phyloP scores from a whole-genome alignment of 2,113 vertebrate genomes.

The Limanda limanda region DNA sequence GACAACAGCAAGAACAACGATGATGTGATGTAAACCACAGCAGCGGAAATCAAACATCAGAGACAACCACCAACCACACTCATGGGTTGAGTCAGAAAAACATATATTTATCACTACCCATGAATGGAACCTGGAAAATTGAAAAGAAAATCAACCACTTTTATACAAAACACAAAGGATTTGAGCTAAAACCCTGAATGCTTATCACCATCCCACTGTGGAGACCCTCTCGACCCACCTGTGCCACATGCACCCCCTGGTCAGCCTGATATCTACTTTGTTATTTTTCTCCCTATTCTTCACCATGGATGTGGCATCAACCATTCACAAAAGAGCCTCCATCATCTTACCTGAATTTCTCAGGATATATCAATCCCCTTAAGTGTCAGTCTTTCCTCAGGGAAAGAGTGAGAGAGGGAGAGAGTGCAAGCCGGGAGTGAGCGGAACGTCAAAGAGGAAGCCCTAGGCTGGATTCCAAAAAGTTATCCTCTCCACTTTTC shows the following conservation, averaged over 20 bases:
- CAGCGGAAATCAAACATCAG: background rate
- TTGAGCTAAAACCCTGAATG: background rate
- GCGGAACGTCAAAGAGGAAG: constrained; percentile 79
- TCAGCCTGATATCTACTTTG: background rate
- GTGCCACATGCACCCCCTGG: background rate
- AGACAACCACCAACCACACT: background rate
- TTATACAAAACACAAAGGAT: background rate
- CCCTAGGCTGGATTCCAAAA: constrained; percentile 83
- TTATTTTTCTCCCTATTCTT: background rate
- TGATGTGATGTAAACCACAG: background rate
- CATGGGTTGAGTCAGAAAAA: too few relatives aligned
- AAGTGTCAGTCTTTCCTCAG: constrained; percentile 69
- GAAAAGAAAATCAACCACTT: too few relatives aligned
- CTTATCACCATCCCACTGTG: background rate
- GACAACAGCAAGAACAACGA: background rate
- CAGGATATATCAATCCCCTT: constrained; percentile 73
- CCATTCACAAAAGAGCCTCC: background rate
- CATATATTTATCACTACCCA: too few relatives aligned
- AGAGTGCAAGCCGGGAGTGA: constrained; percentile 68
- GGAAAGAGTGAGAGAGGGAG: constrained; percentile 69
- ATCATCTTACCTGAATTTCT: constrained; percentile 79
- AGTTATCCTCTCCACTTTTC: constrained; percentile 83
- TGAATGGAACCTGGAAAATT: too few relatives aligned
- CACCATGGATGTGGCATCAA: background rate
- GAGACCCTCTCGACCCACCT: constrained; percentile 3